Evolutionary conservation across 2,888 invertebrate genomes (phyloP).

Genomic region (Drosophila paramelanica): DNA sequence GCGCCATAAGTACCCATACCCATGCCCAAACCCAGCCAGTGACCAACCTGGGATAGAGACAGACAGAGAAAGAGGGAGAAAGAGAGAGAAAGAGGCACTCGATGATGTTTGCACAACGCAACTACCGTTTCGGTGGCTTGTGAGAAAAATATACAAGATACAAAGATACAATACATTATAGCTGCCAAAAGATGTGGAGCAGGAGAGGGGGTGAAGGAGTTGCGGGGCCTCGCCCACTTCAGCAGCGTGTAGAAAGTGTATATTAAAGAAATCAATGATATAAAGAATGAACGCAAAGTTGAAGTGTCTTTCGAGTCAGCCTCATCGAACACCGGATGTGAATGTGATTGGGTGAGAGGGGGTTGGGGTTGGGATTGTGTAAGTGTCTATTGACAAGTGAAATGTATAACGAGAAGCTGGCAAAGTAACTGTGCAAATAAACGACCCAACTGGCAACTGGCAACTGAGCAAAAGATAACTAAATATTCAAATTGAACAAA

Average conservation of each 20-base stretch:
- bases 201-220: neutral
- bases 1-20: slow-evolving; percentile 72
- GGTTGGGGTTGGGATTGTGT: too few relatives aligned
- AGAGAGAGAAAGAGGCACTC: slow-evolving; percentile 39
- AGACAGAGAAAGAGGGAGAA: too few relatives aligned
- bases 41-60: slow-evolving; percentile 1
- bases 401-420: slow-evolving; percentile 26
- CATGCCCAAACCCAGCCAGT: slow-evolving; percentile 41
- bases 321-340: slow-evolving; percentile 64
- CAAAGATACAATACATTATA: slow-evolving; percentile 35
- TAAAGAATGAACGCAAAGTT: slow-evolving; percentile 56
- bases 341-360: slow-evolving; percentile 21
- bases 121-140: slow-evolving; percentile 79
- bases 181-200: slow-evolving; percentile 6
- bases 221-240: slow-evolving; percentile 60
- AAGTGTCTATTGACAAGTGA: slow-evolving; percentile 21
- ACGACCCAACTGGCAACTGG: slow-evolving; percentile 4
- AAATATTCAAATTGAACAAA: slow-evolving; percentile 74
- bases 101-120: slow-evolving; percentile 75
- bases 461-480: slow-evolving; percentile 53
- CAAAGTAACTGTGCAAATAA: slow-evolving; percentile 36
- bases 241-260: slow-evolving; percentile 72
- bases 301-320: slow-evolving; percentile 36
- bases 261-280: slow-evolving; percentile 70
- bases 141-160: slow-evolving; percentile 73